phyloP scores from a whole-genome alignment of 2,113 vertebrate species.

The Melanotaenia duboulayi region DNA sequence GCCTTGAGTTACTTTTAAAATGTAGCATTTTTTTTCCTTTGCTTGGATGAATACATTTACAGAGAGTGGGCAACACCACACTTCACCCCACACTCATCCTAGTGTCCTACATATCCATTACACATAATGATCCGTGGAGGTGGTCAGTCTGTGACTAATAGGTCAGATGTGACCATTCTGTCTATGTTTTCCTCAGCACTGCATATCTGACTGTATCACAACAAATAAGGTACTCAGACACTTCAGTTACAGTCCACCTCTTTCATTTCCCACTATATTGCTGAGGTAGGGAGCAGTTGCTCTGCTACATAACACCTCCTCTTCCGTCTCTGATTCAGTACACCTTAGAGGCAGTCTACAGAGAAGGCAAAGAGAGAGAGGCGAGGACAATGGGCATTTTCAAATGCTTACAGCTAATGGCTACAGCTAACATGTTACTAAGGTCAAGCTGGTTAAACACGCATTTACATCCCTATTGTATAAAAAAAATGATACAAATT shows the following conservation, averaged over 20 bases:
- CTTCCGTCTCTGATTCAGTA: constrained; percentile 27
- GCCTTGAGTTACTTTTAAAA: constrained; percentile 38
- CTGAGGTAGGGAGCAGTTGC: constrained; percentile 48
- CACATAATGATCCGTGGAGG: constrained; percentile 50
- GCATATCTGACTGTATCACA: constrained; percentile 51
- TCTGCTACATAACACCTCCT: constrained; percentile 20
- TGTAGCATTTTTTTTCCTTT: constrained; percentile 21
- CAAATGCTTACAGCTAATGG: constrained; percentile 38
- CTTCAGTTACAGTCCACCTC: constrained; percentile 42
- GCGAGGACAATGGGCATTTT: constrained; percentile 19
- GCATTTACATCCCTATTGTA: neutral
- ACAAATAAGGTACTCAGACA: constrained; percentile 53
- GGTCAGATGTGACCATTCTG: constrained; percentile 59
- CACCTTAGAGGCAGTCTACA: constrained; percentile 24
- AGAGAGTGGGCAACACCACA: constrained; percentile 5
- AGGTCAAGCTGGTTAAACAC: neutral
- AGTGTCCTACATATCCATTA: constrained; percentile 48
- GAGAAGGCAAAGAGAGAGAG: constrained; percentile 16
- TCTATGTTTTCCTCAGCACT: constrained; percentile 36
- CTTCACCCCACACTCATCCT: constrained; percentile 9
- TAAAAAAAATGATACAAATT: neutral
- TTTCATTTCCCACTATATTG: constrained; percentile 44
- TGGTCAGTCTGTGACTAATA: constrained; percentile 62
- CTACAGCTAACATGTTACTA: neutral
- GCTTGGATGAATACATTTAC: constrained; percentile 40